Percentiles rank a stretch among this genome's conserved stretches.
phyloP scores from a whole-genome alignment of 1,140 invertebrate genomes.

The Kradibia gibbosae region DNA sequence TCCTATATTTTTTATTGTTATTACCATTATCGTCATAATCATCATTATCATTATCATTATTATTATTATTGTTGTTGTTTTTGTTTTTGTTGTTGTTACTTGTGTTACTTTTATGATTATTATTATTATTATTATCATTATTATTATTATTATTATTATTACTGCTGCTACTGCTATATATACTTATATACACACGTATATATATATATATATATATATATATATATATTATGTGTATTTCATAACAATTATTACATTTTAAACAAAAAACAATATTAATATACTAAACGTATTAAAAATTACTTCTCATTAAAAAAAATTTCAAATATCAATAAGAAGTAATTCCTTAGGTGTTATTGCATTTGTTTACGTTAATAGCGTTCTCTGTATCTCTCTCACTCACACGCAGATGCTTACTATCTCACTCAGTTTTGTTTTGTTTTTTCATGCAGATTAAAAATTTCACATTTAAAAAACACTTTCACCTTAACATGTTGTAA shows the following conservation, averaged over 20 bases:
- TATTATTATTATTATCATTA: slow-evolving; percentile 23
- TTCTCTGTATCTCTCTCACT: neutral
- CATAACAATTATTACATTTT: slow-evolving; percentile 37
- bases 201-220: no score
- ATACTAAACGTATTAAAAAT: slow-evolving; percentile 32
- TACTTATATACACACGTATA: no score
- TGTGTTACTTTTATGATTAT: no score
- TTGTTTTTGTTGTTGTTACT: slow-evolving; percentile 27
- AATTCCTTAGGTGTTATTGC: slow-evolving; percentile 42
- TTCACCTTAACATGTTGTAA: slow-evolving; percentile 28
- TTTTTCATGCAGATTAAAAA: no score
- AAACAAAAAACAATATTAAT: slow-evolving; percentile 44
- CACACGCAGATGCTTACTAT: neutral
- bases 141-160: slow-evolving; percentile 37
- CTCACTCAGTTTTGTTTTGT: no score
- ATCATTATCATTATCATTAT: slow-evolving; percentile 31
- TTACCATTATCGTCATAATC: slow-evolving; percentile 13
- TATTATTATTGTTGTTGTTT: slow-evolving; percentile 16
- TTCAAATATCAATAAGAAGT: slow-evolving; percentile 37
- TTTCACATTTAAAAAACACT: slow-evolving; percentile 22
- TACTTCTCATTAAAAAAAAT: slow-evolving; percentile 41
- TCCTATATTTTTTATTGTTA: slow-evolving; percentile 47
- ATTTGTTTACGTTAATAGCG: no score
- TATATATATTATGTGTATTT: neutral
- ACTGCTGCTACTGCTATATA: no score